Percentiles rank a stretch among this genome's conserved stretches.
phyloP scores from a whole-genome alignment of 2,113 vertebrate species.

The Pterocles burchelli region DNA sequence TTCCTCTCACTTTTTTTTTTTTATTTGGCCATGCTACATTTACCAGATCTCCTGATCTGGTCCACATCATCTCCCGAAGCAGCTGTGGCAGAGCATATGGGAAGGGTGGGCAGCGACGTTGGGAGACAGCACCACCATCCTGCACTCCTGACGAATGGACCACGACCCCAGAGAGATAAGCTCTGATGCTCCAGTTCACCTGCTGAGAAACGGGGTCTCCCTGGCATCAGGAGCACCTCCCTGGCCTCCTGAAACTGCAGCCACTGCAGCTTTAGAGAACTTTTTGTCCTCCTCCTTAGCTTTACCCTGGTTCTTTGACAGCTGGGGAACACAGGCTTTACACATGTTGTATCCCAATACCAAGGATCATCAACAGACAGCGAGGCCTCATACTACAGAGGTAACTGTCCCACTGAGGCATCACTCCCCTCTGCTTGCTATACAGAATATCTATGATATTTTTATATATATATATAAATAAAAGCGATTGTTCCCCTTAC shows the following conservation, averaged over 20 bases:
- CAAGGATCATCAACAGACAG: neutral
- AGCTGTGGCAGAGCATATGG: neutral
- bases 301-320: neutral
- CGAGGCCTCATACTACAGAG: fast-evolving
- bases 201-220: neutral
- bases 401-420: neutral
- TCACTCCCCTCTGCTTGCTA: neutral
- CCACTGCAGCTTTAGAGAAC: neutral
- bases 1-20: neutral
- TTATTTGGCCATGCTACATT: neutral
- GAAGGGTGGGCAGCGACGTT: neutral
- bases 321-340: neutral
- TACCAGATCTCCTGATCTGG: neutral
- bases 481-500: neutral
- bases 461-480: neutral
- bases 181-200: fast-evolving
- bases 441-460: neutral
- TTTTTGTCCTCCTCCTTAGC: neutral
- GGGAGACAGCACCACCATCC: neutral
- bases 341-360: neutral
- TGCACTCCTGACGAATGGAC: fast-evolving
- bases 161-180: fast-evolving
- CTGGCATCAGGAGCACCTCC: neutral
- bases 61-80: neutral
- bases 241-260: fast-evolving